Evolutionary conservation across 2,113 vertebrate species (phyloP), one percentile per base, ranked within the genome.

Genomic region (Gymnorhina tibicen): DNA sequence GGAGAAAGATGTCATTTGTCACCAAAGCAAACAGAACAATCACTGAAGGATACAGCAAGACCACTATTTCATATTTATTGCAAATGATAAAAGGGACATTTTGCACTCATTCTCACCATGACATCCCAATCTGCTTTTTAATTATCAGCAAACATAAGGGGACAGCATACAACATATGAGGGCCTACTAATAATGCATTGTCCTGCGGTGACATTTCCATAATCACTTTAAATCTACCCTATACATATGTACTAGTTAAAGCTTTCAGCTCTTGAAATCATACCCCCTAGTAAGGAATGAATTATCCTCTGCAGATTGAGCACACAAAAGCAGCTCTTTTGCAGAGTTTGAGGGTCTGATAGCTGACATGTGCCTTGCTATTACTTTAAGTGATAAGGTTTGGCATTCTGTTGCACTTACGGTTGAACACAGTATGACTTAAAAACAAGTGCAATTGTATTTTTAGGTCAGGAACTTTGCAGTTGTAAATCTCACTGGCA

Each of bases 1-100:
- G 97, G 98, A 96, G 97, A 98, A 97, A 97, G 93, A 97, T 97
- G 98, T 97, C 96, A 97, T 98, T 98, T 97, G 98, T 98, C 97
- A 98, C 97, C 97, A 96, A 87, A 66, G 16, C 89, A 97, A 98
- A 98, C 93, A 97, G 97, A 97, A 97, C 94, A 98, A 98, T 97
- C 97, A 97, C 97, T 67, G 97, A 98, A 97, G 96, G 95, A 97
- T 97, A 96, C 93, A 97, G 90, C 92, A 94, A 97, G 92, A 96
- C 94, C 93, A 96, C 97, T 97, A 95, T 98, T 97, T 98, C 95
- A 98, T 97, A 98, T 97, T 97, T 95, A 96, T 86, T 94, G 96
- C 92, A 89, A 94, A 95, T 93, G 95, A 96, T 95, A 95, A 91
- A 96, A 93, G 95, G 93, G 95, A 73, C 95, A 70, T 58, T 95